Evolutionary conservation across 2,113 vertebrate species (phyloP).

Genomic region (Aldabrachelys gigantea): DNA sequence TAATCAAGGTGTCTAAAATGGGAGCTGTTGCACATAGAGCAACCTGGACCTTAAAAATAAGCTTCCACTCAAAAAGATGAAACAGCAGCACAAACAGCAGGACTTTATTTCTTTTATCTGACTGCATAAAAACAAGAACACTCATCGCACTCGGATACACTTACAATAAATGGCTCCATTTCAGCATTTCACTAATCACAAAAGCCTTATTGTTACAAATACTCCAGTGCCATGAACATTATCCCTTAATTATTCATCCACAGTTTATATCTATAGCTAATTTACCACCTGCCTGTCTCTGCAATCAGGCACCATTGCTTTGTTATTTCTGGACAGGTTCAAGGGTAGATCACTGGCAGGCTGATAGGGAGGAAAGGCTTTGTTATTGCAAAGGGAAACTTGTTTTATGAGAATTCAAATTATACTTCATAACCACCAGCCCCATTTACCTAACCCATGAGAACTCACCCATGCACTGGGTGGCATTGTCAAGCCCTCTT

Average conservation of each 20-base stretch:
- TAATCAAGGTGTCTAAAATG: background rate
- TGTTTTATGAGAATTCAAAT: constrained; percentile 68
- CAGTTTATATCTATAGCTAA: background rate
- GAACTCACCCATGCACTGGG: accelerated
- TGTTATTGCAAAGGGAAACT: constrained; percentile 32
- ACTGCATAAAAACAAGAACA: background rate
- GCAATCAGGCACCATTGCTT: background rate
- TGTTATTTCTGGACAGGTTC: background rate
- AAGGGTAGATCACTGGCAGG: background rate
- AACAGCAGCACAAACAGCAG: background rate
- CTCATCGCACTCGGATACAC: background rate
- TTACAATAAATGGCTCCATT: background rate
- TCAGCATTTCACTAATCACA: background rate
- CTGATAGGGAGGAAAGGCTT: background rate
- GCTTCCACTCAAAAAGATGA: background rate
- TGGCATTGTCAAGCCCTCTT: background rate
- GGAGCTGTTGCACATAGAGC: background rate
- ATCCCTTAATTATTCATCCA: background rate
- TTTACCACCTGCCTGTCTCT: background rate
- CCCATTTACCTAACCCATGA: accelerated
- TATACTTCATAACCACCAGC: constrained; percentile 40
- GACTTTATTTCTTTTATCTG: background rate
- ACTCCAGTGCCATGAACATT: background rate
- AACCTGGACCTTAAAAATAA: background rate
- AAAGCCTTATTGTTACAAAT: background rate